Conservation (phyloP, 2,888 invertebrate species). For the Campoplex capitator region DNA sequence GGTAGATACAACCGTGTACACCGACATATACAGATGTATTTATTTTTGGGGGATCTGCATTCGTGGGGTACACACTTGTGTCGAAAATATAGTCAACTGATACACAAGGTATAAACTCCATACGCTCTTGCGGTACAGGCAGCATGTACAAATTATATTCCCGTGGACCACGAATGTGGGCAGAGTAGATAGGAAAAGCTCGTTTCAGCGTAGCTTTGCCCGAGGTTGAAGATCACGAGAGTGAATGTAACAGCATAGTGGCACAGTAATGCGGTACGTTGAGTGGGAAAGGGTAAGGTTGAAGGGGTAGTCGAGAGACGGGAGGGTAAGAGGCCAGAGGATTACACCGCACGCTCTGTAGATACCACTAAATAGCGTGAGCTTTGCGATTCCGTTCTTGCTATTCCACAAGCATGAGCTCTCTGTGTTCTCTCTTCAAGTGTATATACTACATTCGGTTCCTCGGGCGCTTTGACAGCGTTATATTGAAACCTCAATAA, state of each 20-base stretch:
- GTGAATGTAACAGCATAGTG: constrained; percentile 12
- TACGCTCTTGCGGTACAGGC: constrained; percentile 18
- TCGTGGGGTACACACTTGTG: constrained; percentile 32
- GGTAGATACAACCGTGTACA: too few species aligned
- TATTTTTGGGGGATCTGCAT: neutral
- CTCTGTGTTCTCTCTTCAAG: constrained; percentile 46
- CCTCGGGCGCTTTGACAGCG: constrained; percentile 70
- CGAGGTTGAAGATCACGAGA: constrained; percentile 37
- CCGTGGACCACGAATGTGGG: constrained; percentile 39
- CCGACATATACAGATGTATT: too few species aligned
- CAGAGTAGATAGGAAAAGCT: constrained; percentile 39
- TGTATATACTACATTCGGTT: neutral
- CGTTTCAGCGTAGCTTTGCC: constrained; percentile 45
- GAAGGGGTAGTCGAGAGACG: neutral
- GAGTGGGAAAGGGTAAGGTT: neutral
- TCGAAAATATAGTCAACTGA: constrained; percentile 50
- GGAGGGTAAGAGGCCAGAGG: constrained; percentile 28
- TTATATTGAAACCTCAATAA: constrained; percentile 76
- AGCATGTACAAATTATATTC: constrained; percentile 65
- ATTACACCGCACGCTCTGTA: constrained; percentile 30
- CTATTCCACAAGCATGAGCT: constrained; percentile 59
- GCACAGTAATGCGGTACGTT: constrained; percentile 26
- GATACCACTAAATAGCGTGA: constrained; percentile 60
- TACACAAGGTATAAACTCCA: constrained; percentile 42
- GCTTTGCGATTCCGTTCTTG: constrained; percentile 58